A percentile compares a stretch with the other conserved stretches of the same genome.
Conservation (phyloP, 2,113 vertebrate species). For the Acrocephalus kingi region DNA sequence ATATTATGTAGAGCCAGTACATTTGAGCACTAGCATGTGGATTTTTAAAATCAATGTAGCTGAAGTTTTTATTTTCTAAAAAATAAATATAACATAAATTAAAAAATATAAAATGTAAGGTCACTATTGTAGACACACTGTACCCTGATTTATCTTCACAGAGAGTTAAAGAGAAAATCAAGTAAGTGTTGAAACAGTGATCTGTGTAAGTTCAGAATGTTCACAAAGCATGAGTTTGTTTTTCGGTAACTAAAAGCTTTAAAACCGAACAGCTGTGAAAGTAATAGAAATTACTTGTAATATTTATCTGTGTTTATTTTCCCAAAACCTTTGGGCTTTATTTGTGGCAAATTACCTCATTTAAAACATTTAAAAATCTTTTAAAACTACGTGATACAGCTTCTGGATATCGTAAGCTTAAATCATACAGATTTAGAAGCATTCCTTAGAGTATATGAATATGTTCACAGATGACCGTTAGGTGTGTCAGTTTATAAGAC, state of each 20-base stretch:
- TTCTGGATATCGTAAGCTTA: not conserved
- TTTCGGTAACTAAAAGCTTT: conserved; percentile 78
- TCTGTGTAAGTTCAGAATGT: conserved; percentile 78
- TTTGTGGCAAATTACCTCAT: not conserved
- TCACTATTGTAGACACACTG: not conserved
- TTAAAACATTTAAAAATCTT: not conserved
- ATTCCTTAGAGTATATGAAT: not conserved
- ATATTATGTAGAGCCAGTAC: not conserved
- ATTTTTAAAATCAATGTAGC: not conserved
- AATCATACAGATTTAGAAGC: not conserved
- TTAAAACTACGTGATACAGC: not conserved
- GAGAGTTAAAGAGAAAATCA: conserved; percentile 77
- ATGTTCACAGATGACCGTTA: not conserved
- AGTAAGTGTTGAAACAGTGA: conserved; percentile 75
- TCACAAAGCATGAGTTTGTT: conserved; percentile 75
- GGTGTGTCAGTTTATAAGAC: not conserved
- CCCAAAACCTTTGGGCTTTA: not conserved
- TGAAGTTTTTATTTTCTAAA: not conserved
- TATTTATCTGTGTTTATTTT: not conserved
- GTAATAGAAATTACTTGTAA: not conserved
- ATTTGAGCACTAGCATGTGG: not conserved
- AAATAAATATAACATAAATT: not conserved
- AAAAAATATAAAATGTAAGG: not conserved
- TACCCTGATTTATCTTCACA: conserved; percentile 81
- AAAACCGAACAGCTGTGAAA: not conserved